phyloP scores from a whole-genome alignment of 2,888 invertebrate genomes.

The Melinaea marsaeus region DNA sequence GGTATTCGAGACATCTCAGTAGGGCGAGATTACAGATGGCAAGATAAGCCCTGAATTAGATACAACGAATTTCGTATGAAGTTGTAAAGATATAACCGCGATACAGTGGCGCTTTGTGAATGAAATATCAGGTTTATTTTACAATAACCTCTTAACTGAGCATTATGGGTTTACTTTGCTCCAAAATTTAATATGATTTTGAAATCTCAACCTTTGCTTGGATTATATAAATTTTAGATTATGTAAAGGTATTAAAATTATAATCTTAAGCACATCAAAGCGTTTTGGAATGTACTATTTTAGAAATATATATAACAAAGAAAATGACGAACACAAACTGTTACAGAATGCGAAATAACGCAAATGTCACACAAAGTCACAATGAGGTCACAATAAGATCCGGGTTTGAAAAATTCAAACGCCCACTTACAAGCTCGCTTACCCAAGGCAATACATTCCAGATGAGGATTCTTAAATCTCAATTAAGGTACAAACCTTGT shows the following conservation, averaged over 20 bases:
- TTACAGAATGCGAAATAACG: neutral
- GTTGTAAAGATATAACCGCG: conserved; percentile 67
- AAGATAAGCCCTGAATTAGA: conserved; percentile 76
- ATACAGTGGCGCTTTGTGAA: conserved; percentile 63
- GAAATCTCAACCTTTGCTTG: conserved; percentile 8
- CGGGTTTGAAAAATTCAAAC: conserved; percentile 1
- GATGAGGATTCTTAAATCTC: conserved; percentile 73
- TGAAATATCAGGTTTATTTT: conserved; percentile 65
- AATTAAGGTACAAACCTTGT: conserved; percentile 76
- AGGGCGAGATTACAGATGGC: conserved; percentile 72
- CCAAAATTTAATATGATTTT: conserved; percentile 17
- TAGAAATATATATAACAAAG: neutral
- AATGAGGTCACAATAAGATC: neutral
- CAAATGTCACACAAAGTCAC: neutral
- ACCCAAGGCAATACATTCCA: conserved; percentile 56
- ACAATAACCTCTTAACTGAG: conserved; percentile 50
- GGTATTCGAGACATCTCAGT: conserved; percentile 63
- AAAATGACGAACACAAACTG: neutral
- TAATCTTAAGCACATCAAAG: neutral
- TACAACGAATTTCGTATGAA: conserved; percentile 75
- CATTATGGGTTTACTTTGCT: conserved; percentile 40
- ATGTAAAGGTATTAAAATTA: neutral
- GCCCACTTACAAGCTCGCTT: conserved; percentile 16
- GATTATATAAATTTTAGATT: conserved; percentile 1
- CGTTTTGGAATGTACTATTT: neutral